Base-by-base conservation (phyloP, 2,113 vertebrate species). In the Pachycephala philippinensis region DNA sequence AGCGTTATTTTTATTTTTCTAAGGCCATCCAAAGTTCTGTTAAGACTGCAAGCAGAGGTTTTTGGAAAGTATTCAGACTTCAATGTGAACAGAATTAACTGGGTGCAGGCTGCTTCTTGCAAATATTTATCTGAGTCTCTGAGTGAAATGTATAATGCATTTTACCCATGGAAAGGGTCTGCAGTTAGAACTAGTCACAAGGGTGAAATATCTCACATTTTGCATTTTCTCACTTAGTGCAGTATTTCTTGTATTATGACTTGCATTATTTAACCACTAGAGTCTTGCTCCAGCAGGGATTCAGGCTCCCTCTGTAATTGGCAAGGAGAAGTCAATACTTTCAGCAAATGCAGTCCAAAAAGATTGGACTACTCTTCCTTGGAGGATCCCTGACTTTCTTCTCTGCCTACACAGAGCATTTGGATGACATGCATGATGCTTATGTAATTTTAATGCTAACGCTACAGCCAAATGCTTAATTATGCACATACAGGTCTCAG, bases 51-150 rank as follows among this genome's bases (percentile, higher is more conserved):
- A 80, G 79, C 76, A 70, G 54, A 77, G 45, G 11, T 77, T 94
- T 92, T 88, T 88, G 92, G 88, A 90, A 94, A 70, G 11, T 59
- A 44, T 84, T 88, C 76, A 86, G 47, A 50, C 42, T 88, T 93
- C 63, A 63, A 0, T 70, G 59, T 27, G 54, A 93, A 53, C 4
- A 65, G 54, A 80, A 93, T 88, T 85, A 88, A 92, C 40, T 54
- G 68, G 45, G 63, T 85, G 30, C 71, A 88, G 75, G 59, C 54
- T 74, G 63, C 45, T 59, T 84, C 87, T 90, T 84, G 45, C 50
- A 86, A 90, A 61, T 40, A 42, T 71, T 87, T 94, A 60, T 88
- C 66, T 80, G 63, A 69, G 39, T 93, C 44, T 76, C 78, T 61
- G 37, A n/a, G 31, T 69, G 59, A 72, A 93, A 83, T 15, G 10